Evolutionary conservation across 2,888 invertebrate species (phyloP), one percentile per base, ranked within the genome.

Genomic region (Melinaea marsaeus): DNA sequence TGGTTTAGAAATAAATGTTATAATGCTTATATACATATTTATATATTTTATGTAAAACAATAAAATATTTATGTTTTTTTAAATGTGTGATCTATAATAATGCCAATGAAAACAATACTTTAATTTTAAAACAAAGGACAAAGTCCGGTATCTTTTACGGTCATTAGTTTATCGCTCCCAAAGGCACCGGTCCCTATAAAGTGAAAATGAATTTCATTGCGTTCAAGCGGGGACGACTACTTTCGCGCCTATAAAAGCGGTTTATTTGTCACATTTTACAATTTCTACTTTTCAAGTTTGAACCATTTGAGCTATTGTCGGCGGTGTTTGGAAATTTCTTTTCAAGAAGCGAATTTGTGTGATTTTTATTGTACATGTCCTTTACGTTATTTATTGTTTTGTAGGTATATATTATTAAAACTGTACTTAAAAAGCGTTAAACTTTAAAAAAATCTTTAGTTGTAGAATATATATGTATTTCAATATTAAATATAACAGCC

Each of bases 131-230:
- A 32, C 32, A 51, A 51, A 32, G n/a, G 51, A 51, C 42, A 9
- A 2, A 9, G 9, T 42, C 51, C 32, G 51, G 11, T 13, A 55
- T 51, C 9, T 32, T 51, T 51, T 32, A 51, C 11, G 51, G 32
- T 7, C 32, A 51, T 51, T 51, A 13, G 32, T 51, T 63, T 47
- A 13, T 54, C 73, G 73, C 73, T 68, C 11, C 5, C 63, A 73
- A 37, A 67, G 51, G 22, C 22, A 45, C 76, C 74, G 48, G 58
- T 61, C 73, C 72, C 59, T 42, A 59, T 66, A 67, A 72, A 76
- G 75, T 77, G 79, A 79, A 81, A 82, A 81, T 80, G 71, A 79
- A 79, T 81, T 81, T 75, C 74, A 76, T 79, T 74, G 71, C 74
- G 68, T 79, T 79, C 73, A 72, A 74, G 67, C 70, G 74, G 68